A percentile compares a stretch with the other conserved stretches of the same genome.
Conservation (phyloP, 2,797 vertebrate species). For the Gephyroberyx darwinii region DNA sequence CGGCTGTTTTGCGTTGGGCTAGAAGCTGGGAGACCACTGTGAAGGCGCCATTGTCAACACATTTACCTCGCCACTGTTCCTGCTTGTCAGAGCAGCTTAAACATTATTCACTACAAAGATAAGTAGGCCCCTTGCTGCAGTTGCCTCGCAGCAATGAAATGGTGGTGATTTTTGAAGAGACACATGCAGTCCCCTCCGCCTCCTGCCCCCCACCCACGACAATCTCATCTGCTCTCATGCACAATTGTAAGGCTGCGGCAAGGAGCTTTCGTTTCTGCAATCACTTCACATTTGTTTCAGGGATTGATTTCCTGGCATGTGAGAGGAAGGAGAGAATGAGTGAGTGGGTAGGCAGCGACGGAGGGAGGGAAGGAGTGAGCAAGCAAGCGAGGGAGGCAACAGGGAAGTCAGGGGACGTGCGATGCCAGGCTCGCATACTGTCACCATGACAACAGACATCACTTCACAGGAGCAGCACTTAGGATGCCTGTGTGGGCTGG, state of each 20-base stretch:
- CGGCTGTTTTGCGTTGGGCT: slow-evolving; percentile 57
- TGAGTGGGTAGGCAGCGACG: slow-evolving; percentile 51
- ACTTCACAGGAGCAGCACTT: slow-evolving; percentile 79
- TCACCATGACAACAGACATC: slow-evolving; percentile 87
- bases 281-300: slow-evolving; percentile 80
- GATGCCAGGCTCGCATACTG: slow-evolving; percentile 72
- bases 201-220: slow-evolving; percentile 14
- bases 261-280: slow-evolving; percentile 71
- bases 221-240: slow-evolving; percentile 65
- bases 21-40: slow-evolving; percentile 53
- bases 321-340: slow-evolving; percentile 65
- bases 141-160: slow-evolving; percentile 64
- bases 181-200: slow-evolving; percentile 18
- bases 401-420: slow-evolving; percentile 72
- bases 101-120: slow-evolving; percentile 54
- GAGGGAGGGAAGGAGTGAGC: slow-evolving; percentile 13
- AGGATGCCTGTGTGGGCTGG: slow-evolving; percentile 80
- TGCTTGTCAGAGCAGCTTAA: slow-evolving; percentile 68
- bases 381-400: slow-evolving; percentile 30
- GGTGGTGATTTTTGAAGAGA: slow-evolving; percentile 61
- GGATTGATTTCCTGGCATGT: slow-evolving; percentile 73
- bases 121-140: slow-evolving; percentile 66
- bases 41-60: slow-evolving; percentile 70
- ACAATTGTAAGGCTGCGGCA: slow-evolving; percentile 60
- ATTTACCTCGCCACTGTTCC: slow-evolving; percentile 58